A percentile compares a stretch with the other conserved stretches of the same genome.
Evolutionary conservation across 1,140 invertebrate genomes (phyloP).

Genomic region (Anastatus disparis): DNA sequence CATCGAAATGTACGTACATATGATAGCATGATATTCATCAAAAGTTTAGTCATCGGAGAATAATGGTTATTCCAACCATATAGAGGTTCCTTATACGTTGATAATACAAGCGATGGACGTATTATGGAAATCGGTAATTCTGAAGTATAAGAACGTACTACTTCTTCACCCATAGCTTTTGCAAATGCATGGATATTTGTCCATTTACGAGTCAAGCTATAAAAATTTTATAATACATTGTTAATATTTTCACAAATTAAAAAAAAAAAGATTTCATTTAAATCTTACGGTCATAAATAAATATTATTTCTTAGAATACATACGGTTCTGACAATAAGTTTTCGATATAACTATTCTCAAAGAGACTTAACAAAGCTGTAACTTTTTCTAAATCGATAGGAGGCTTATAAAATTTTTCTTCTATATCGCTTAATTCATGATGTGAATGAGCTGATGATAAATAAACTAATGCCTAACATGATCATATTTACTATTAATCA

Average conservation of each 20-base stretch:
- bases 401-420: constrained; percentile 70
- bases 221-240: constrained; percentile 8
- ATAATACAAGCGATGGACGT: constrained; percentile 80
- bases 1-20: constrained; percentile 77
- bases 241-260: not conserved
- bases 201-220: constrained; percentile 75
- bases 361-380: constrained; percentile 57
- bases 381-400: constrained; percentile 64
- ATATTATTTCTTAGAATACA: no score
- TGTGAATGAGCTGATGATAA: constrained; percentile 79
- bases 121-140: constrained; percentile 80
- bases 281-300: no score
- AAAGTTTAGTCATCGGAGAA: no score
- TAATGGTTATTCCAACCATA: constrained; percentile 87
- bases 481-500: no score
- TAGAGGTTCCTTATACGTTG: constrained; percentile 78
- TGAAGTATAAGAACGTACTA: constrained; percentile 72
- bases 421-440: constrained; percentile 70
- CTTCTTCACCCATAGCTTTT: constrained; percentile 83
- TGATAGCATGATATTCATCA: no score
- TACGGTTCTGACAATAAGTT: no score
- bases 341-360: no score
- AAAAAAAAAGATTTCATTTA: no score
- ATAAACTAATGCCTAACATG: constrained; percentile 60
- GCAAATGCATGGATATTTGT: constrained; percentile 89